Percentiles rank a stretch among this genome's conserved stretches.
phyloP scores from a whole-genome alignment of 2,888 invertebrate genomes.

The Dryadula phaetusa region DNA sequence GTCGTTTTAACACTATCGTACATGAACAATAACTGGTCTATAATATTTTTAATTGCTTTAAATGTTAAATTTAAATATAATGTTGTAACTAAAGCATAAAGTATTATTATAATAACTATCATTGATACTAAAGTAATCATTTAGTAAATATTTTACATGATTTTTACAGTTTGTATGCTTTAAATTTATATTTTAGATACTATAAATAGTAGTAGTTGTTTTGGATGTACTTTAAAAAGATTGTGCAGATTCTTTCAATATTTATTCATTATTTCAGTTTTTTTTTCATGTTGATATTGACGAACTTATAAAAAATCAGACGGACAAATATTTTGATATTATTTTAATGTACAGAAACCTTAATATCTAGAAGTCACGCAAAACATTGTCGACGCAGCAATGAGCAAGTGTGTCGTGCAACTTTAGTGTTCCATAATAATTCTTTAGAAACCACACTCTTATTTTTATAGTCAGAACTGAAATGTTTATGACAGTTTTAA shows the following conservation, averaged over 20 bases:
- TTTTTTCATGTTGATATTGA: too few relatives aligned
- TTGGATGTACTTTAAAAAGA: too few relatives aligned
- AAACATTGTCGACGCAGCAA: conserved; percentile 13
- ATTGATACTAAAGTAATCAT: too few relatives aligned
- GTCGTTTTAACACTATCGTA: conserved; percentile 8
- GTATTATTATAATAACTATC: too few relatives aligned
- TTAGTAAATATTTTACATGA: too few relatives aligned
- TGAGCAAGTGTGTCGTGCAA: conserved; percentile 12
- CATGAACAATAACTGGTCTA: background rate
- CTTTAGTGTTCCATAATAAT: conserved; percentile 31
- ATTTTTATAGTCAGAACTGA: conserved; percentile 39
- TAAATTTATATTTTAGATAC: too few relatives aligned
- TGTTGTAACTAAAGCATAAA: too few relatives aligned
- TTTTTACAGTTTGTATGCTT: too few relatives aligned
- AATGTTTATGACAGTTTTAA: conserved; percentile 52
- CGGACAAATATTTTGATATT: background rate
- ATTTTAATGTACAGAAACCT: background rate
- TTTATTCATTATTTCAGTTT: too few relatives aligned
- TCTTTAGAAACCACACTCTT: conserved; percentile 39
- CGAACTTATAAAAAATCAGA: background rate
- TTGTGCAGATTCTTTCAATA: too few relatives aligned
- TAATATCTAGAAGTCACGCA: conserved; percentile 24
- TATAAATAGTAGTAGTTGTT: too few relatives aligned
- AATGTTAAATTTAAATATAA: background rate
- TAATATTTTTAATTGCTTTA: background rate